Conservation (phyloP, 2,113 vertebrate genomes). For the Protobothrops flavoviridis region DNA sequence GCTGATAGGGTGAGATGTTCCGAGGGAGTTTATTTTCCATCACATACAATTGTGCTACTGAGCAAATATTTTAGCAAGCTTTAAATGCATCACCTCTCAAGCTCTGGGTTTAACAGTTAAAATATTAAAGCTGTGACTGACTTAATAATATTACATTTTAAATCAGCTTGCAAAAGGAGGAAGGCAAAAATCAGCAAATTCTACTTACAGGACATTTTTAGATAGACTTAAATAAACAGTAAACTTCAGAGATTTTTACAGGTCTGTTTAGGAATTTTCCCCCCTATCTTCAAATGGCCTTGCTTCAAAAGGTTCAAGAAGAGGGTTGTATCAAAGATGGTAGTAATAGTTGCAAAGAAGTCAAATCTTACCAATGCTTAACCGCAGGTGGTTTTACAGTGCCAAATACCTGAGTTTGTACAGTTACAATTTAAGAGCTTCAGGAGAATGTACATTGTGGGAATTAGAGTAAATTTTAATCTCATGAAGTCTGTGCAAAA, state of each 20-base stretch:
- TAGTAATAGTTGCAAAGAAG: background rate
- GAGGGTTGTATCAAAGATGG: conserved; percentile 36
- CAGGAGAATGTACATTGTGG: background rate
- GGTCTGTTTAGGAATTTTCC: conserved; percentile 45
- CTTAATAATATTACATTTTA: conserved; percentile 75
- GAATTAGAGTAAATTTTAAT: conserved; percentile 4
- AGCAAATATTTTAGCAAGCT: conserved; percentile 97
- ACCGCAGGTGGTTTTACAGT: conserved; percentile 26
- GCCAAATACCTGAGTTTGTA: conserved; percentile 23
- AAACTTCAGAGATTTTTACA: conserved; percentile 37
- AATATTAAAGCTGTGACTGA: conserved; percentile 77
- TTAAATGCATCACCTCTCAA: conserved; percentile 86
- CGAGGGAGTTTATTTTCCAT: conserved; percentile 86
- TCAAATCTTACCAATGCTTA: background rate
- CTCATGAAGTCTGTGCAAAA: conserved; percentile 12
- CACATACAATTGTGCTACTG: conserved; percentile 84
- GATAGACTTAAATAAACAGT: conserved; percentile 47
- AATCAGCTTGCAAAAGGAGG: conserved; percentile 58
- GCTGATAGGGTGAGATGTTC: conserved; percentile 82
- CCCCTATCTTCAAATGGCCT: conserved; percentile 21
- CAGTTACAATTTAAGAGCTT: background rate
- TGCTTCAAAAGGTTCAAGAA: conserved; percentile 27
- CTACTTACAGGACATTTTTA: conserved; percentile 60
- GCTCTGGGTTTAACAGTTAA: conserved; percentile 75
- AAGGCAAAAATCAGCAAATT: conserved; percentile 65